Base-by-base conservation (phyloP, 2,888 invertebrate genomes). In the Ochropleura plecta region DNA sequence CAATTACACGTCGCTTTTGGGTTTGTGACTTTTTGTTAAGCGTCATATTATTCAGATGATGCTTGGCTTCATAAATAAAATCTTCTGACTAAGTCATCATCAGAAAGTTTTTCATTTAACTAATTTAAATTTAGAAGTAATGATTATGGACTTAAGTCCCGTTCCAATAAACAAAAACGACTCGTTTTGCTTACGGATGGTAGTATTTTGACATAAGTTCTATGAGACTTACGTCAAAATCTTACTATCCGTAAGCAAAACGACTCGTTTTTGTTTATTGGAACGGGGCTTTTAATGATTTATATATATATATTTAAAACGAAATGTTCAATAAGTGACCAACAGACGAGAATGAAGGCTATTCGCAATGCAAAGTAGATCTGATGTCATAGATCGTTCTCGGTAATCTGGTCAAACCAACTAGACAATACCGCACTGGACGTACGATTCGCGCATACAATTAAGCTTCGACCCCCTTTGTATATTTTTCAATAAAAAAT, bases 381-480 rank as follows among this genome's bases (percentile, higher is more conserved):
- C 75, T 86, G 85, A 86, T 82, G 79, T 86, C 82, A 82, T 78
- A 73, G 75, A 78, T 68, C 44, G 71, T 75, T 73, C 75, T 68
- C 55, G 67, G 71, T 81, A 73, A 79, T 75, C 67, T 81, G 73
- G 81, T 67, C 67, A 68, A 79, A 79, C 53, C 48, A 69, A 84
- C 71, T 73, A 77, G 75, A 62, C 73, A 60, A 71, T 74, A 72
- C 77, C 63, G 73, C 70, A 72, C 63, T 76, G 67, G 71, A 64
- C 44, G 60, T 72, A 70, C 85, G 72, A 82, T 73, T 82, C 48
- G 77, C 73, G 73, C 75, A 82, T 79, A 82, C 75, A 65, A 79
- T 76, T 83, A 78, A 67, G 79, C 70, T 57, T 44, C 73, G 87
- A 86, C 87, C 85, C 73, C 63, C 77, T 85, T 85, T 70, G 68